These are phyloP conservation scores for Syngnathus scovelli DNA, from an alignment of 2,113 vertebrate species.

Conservation along the genomic window DNA sequence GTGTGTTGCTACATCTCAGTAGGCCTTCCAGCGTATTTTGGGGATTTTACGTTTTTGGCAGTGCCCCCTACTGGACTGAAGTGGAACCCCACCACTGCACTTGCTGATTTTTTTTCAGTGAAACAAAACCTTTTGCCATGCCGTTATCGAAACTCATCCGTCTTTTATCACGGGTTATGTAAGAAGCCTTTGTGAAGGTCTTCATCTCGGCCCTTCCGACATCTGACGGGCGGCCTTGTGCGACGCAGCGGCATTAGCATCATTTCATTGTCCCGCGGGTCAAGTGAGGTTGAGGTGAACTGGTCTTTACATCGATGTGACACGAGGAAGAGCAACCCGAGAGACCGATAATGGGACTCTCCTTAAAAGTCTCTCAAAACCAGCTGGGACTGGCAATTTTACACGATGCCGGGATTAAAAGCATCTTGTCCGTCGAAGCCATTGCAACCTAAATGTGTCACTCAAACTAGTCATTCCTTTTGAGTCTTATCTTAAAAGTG, in stretches of 20 bases:
- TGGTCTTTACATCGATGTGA: not conserved
- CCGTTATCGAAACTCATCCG: not conserved
- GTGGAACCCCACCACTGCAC: not conserved
- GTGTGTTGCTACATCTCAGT: too few relatives aligned
- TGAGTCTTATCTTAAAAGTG: slow-evolving; percentile 1
- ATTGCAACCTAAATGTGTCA: not conserved
- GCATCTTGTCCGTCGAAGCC: not conserved
- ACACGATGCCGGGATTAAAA: not conserved
- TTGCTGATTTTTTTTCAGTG: not conserved
- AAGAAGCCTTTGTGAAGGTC: not conserved
- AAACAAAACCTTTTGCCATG: not conserved
- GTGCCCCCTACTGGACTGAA: not conserved
- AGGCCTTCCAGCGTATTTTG: too few relatives aligned
- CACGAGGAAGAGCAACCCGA: not conserved
- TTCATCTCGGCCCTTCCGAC: not conserved
- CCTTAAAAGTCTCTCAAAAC: not conserved
- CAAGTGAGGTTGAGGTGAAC: not conserved
- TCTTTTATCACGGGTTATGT: not conserved
- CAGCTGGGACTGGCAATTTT: not conserved
- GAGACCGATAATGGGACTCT: not conserved
- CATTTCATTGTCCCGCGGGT: not conserved
- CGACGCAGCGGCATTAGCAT: not conserved
- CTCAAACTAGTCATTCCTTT: not conserved
- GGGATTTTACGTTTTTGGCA: not conserved
- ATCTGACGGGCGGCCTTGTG: not conserved